Conservation (phyloP, 2,888 invertebrate genomes). For the Apotomis turbidana region DNA sequence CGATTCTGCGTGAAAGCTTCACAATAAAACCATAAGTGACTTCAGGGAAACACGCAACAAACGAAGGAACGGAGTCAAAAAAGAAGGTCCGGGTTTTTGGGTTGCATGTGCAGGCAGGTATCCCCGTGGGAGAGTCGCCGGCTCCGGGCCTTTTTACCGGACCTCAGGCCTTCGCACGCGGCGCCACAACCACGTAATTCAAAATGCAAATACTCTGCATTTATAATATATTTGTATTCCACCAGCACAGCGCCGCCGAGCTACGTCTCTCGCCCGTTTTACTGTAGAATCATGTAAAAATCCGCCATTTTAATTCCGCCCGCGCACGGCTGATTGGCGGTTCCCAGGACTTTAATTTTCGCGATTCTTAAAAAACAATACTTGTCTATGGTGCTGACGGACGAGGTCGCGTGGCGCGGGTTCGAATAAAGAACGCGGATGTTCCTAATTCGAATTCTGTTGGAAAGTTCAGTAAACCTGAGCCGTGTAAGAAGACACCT, state of each 20-base stretch:
- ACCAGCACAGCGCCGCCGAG: conserved; percentile 64
- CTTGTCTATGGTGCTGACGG: conserved; percentile 39
- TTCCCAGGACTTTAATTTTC: conserved; percentile 82
- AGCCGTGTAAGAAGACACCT: conserved; percentile 40
- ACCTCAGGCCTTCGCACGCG: conserved; percentile 44
- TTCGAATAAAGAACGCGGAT: conserved; percentile 31
- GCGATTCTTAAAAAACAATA: conserved; percentile 64
- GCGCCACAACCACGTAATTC: conserved; percentile 74
- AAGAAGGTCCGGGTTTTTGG: conserved; percentile 31
- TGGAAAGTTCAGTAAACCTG: conserved; percentile 40
- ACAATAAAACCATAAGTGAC: conserved; percentile 20
- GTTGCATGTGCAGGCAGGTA: conserved; percentile 35
- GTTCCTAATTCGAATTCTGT: conserved; percentile 40
- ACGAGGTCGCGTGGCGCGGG: conserved; percentile 26
- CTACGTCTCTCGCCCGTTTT: conserved; percentile 75
- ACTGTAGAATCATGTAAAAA: conserved; percentile 82
- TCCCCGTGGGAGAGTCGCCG: conserved; percentile 35
- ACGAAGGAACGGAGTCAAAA: conserved; percentile 28
- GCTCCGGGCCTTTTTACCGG: conserved; percentile 21
- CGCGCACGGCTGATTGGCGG: conserved; percentile 77
- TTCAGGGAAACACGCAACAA: conserved; percentile 26
- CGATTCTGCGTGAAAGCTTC: conserved; percentile 15
- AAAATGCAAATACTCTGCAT: conserved; percentile 81
- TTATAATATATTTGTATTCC: conserved; percentile 81
- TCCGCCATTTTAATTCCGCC: conserved; percentile 76